Evolutionary conservation across 2,113 vertebrate genomes (phyloP).

Genomic region (Lycaon pictus): DNA sequence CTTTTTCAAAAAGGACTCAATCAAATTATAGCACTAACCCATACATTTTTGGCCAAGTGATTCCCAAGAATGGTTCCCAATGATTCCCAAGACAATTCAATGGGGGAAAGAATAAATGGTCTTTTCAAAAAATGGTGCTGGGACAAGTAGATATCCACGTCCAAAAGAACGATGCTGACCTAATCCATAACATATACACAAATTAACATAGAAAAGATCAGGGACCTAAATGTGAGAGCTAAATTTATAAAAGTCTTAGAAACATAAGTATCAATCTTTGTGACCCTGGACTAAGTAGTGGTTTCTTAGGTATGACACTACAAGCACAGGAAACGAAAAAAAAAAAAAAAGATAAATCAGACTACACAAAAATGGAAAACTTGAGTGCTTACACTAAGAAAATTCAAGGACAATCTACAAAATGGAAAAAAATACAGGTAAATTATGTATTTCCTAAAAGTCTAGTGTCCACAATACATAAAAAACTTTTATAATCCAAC

Average conservation of each 20-base stretch:
- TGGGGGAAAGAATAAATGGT: neutral
- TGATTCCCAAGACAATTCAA: neutral
- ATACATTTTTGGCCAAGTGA: neutral
- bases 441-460: neutral
- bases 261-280: neutral
- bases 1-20: neutral
- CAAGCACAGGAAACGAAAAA: neutral
- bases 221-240: neutral
- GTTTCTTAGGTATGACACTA: neutral
- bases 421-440: neutral
- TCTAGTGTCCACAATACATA: neutral
- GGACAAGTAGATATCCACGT: neutral
- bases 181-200: neutral
- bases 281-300: neutral
- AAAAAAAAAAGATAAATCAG: neutral
- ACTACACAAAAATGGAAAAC: neutral
- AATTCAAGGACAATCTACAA: constrained; percentile 27
- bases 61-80: neutral
- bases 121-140: neutral
- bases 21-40: neutral
- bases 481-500: neutral
- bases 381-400: neutral
- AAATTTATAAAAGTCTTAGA: neutral
- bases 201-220: neutral
- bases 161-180: neutral